A percentile compares a stretch with the other conserved stretches of the same genome.
Evolutionary conservation across 2,888 invertebrate genomes (phyloP).

Genomic region (Tenthredo distinguenda): DNA sequence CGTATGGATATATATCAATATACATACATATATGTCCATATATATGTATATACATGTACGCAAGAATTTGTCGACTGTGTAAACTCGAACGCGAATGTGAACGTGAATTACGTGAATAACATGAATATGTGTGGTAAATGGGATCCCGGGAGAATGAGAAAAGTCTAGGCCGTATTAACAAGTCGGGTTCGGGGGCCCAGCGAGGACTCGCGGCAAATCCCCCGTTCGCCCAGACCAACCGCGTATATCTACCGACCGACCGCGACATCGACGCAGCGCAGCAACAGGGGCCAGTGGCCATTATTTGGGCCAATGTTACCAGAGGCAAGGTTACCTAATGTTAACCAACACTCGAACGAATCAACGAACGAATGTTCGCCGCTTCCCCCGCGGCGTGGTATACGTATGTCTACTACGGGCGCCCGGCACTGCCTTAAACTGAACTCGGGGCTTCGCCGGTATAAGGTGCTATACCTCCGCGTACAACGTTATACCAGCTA

Average conservation of each 20-base stretch:
- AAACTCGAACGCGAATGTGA: neutral
- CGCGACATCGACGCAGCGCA: conserved; percentile 22
- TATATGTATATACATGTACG: neutral
- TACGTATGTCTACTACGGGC: neutral
- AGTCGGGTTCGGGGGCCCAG: conserved; percentile 35
- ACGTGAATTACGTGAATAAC: neutral
- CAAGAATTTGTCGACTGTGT: neutral
- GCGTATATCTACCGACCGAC: conserved; percentile 23
- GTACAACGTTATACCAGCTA: neutral
- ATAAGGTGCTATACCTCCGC: neutral
- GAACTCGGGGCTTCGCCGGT: neutral
- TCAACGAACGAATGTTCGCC: neutral
- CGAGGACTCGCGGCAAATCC: conserved; percentile 23
- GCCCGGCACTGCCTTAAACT: neutral
- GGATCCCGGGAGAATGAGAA: neutral
- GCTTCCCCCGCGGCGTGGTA: neutral
- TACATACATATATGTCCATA: neutral
- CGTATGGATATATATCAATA: neutral
- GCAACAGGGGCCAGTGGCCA: conserved; percentile 71
- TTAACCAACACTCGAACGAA: conserved; percentile 37
- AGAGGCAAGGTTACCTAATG: conserved; percentile 52
- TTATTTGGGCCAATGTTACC: conserved; percentile 75
- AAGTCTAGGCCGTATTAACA: conserved; percentile 21
- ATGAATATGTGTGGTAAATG: neutral
- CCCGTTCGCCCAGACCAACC: neutral